Evolutionary conservation across 2,113 vertebrate species (phyloP).

Genomic region (Spea multiplicata): DNA sequence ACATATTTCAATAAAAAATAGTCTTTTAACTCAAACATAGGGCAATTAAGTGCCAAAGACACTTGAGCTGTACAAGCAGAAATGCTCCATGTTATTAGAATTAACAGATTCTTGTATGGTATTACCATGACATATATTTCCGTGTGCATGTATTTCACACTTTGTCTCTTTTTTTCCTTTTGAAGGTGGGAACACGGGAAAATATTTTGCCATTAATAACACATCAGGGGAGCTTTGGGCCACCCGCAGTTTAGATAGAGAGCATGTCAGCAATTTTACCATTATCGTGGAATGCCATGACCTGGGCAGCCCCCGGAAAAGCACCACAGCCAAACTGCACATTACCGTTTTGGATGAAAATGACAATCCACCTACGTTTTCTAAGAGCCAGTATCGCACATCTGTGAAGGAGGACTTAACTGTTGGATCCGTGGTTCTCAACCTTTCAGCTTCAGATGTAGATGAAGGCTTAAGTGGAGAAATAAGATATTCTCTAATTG

Average conservation of each 20-base stretch:
- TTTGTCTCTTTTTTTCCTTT: slow-evolving; percentile 49
- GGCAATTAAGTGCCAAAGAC: slow-evolving; percentile 33
- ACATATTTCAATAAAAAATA: slow-evolving; percentile 52
- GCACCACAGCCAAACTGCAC: slow-evolving; percentile 66
- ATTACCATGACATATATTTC: slow-evolving; percentile 38
- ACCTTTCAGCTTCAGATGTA: slow-evolving; percentile 71
- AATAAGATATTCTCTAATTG: slow-evolving; percentile 72
- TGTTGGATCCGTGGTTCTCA: slow-evolving; percentile 69
- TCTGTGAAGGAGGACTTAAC: slow-evolving; percentile 75
- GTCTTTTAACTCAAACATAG: slow-evolving; percentile 48
- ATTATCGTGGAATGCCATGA: slow-evolving; percentile 78
- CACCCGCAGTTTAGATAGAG: slow-evolving; percentile 75
- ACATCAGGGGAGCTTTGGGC: slow-evolving; percentile 75
- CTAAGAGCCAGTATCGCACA: slow-evolving; percentile 66
- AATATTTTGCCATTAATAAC: slow-evolving; percentile 75
- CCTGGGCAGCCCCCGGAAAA: slow-evolving; percentile 65
- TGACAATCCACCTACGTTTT: slow-evolving; percentile 79
- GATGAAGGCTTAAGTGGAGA: slow-evolving; percentile 79
- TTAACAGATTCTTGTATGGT: neutral
- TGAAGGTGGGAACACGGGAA: slow-evolving; percentile 71
- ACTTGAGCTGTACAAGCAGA: neutral
- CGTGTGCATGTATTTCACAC: slow-evolving; percentile 15
- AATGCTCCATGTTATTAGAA: slow-evolving; percentile 41
- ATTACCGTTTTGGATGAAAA: slow-evolving; percentile 84
- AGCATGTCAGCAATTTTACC: slow-evolving; percentile 73